Evolutionary conservation across 2,113 vertebrate species (phyloP).

Genomic region (Chaenogobius annularis): DNA sequence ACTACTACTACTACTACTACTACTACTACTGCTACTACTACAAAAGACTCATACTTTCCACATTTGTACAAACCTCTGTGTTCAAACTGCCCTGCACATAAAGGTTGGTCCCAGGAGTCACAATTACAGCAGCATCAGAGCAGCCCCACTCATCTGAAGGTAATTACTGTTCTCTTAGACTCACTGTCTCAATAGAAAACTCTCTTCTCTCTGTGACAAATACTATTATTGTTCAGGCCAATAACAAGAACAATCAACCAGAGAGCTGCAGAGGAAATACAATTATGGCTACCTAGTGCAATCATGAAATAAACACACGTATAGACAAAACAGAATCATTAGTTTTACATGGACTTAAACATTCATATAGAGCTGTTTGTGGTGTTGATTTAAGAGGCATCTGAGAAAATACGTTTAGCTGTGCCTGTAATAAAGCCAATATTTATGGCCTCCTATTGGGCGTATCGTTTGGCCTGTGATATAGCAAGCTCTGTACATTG

Average conservation of each 20-base stretch:
- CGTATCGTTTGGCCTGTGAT: background rate
- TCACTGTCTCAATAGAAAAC: slow-evolving; percentile 35
- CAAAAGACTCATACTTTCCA: too few relatives aligned
- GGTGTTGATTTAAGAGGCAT: background rate
- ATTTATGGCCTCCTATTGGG: background rate
- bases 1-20: too few relatives aligned
- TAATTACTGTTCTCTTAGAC: slow-evolving; percentile 51
- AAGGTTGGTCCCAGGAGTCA: slow-evolving; percentile 23
- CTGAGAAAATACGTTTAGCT: background rate
- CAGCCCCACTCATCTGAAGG: slow-evolving; percentile 33
- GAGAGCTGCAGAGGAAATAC: slow-evolving; percentile 9
- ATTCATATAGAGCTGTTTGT: background rate
- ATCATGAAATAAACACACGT: slow-evolving; percentile 3
- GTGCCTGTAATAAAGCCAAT: background rate
- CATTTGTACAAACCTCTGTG: background rate
- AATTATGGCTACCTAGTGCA: background rate
- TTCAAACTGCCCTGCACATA: slow-evolving; percentile 4
- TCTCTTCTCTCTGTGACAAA: slow-evolving; percentile 30
- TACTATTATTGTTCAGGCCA: slow-evolving; percentile 33
- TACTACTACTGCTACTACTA: too few relatives aligned
- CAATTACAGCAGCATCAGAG: slow-evolving; percentile 41
- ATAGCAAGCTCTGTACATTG: background rate
- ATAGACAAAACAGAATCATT: background rate
- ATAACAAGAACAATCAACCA: background rate
- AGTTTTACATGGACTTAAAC: background rate